These are phyloP conservation scores for Sphaeridia pumilis DNA, from an alignment of 2,888 invertebrate species.

Conservation along the genomic window DNA sequence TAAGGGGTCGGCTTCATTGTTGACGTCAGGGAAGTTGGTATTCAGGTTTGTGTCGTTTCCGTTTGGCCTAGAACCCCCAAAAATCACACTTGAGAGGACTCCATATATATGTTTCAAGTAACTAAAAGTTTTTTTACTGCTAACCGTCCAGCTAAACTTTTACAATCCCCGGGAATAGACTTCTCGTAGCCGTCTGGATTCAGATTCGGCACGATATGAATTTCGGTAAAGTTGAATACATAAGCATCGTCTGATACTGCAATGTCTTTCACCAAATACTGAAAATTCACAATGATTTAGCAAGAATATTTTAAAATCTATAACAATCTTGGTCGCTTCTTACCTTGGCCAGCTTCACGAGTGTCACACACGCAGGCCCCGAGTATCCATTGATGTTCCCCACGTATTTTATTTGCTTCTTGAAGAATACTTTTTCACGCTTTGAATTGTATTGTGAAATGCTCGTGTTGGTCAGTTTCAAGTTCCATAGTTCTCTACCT, in stretches of 20 bases:
- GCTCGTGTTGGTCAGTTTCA: constrained; percentile 43
- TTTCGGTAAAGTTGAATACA: constrained; percentile 39
- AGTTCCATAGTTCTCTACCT: constrained; percentile 44
- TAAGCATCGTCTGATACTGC: neutral
- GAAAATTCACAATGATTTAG: neutral
- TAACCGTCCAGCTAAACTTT: constrained; percentile 20
- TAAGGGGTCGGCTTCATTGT: constrained; percentile 8
- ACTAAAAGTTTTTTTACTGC: neutral
- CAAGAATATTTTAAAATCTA: neutral
- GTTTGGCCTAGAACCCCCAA: constrained; percentile 17
- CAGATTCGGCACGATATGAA: constrained; percentile 50
- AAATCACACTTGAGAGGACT: no score
- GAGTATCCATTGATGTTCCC: constrained; percentile 47
- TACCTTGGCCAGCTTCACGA: constrained; percentile 42
- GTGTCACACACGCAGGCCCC: constrained; percentile 42
- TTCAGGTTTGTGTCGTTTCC: constrained; percentile 23
- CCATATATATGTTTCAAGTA: no score
- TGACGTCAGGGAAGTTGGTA: constrained; percentile 28
- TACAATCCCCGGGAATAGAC: constrained; percentile 24
- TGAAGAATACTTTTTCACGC: constrained; percentile 36
- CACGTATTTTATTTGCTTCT: constrained; percentile 45
- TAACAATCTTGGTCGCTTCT: constrained; percentile 38
- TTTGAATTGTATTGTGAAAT: constrained; percentile 37
- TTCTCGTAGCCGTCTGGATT: constrained; percentile 48
- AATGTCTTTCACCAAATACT: neutral